phyloP scores from a whole-genome alignment of 2,797 vertebrate species.

The Eremophila alpestris region DNA sequence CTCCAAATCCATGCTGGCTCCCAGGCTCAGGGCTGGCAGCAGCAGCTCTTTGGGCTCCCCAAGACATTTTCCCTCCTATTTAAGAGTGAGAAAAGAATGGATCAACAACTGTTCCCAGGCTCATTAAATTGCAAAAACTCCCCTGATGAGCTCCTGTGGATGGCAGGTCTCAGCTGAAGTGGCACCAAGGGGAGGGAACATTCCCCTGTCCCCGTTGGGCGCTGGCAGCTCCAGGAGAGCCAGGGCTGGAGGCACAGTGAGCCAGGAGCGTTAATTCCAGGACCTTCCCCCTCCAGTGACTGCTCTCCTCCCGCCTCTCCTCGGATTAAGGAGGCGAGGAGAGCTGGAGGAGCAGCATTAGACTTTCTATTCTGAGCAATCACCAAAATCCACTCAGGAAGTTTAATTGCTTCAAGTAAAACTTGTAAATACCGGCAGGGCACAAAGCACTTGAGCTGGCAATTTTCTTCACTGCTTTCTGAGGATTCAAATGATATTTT shows the following conservation, averaged over 20 bases:
- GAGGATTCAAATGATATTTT: background rate
- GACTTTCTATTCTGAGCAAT: background rate
- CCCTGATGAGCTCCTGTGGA: background rate
- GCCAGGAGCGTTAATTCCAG: background rate
- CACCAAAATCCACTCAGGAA: background rate
- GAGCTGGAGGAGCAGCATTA: background rate
- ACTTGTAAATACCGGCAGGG: background rate
- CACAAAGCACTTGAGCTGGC: background rate
- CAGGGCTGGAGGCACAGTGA: background rate
- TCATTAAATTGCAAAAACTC: background rate
- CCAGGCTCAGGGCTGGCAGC: background rate
- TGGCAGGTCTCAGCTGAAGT: background rate
- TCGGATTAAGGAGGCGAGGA: rapidly evolving
- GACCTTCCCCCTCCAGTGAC: background rate
- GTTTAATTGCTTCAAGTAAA: slow-evolving; percentile 41
- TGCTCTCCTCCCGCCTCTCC: background rate
- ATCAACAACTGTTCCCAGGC: background rate
- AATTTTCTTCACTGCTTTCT: background rate
- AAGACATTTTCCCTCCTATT: background rate
- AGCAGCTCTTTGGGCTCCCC: background rate
- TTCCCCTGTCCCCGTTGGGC: rapidly evolving
- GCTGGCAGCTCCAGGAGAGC: background rate
- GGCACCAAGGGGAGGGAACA: background rate
- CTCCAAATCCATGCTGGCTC: rapidly evolving
- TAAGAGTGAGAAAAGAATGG: rapidly evolving